Percentiles rank a stretch among this genome's conserved stretches.
Conservation (phyloP, 2,888 invertebrate genomes). For the Trisateles emortualis region DNA sequence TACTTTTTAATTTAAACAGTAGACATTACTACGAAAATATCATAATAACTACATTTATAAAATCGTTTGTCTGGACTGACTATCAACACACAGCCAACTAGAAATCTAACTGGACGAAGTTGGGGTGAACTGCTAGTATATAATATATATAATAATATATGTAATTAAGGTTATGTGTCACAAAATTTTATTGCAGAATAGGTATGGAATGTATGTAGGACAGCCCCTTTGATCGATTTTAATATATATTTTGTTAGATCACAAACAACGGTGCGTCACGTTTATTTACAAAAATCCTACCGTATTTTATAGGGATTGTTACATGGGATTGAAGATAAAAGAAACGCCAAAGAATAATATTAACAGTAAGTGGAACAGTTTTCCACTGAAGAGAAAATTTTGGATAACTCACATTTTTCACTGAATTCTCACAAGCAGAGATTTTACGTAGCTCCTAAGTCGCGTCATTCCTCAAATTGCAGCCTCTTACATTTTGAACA, state of each 20-base stretch:
- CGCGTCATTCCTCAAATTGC: constrained; percentile 39
- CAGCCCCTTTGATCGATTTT: neutral
- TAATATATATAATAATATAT: too few species aligned
- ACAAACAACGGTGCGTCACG: neutral
- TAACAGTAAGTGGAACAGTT: constrained; percentile 28
- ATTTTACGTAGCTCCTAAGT: constrained; percentile 40
- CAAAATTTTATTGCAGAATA: too few species aligned
- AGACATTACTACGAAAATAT: neutral
- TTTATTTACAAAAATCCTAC: constrained; percentile 1
- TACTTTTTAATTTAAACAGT: constrained; percentile 7
- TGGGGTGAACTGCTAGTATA: too few species aligned
- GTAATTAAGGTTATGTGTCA: too few species aligned
- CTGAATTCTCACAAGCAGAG: constrained; percentile 29
- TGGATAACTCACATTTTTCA: constrained; percentile 42
- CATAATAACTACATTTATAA: neutral
- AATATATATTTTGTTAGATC: neutral
- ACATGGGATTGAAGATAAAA: constrained; percentile 12
- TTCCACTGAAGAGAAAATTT: constrained; percentile 19
- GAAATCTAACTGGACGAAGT: too few species aligned
- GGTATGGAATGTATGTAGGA: neutral
- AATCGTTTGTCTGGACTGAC: neutral
- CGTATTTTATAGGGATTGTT: constrained; percentile 7
- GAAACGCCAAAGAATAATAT: constrained; percentile 18
- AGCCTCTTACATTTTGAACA: constrained; percentile 29
- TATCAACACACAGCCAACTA: too few species aligned